These are phyloP conservation scores for Petrocephalus schoutedeni DNA, from an alignment of 2,797 vertebrate species.

Conservation along the genomic window DNA sequence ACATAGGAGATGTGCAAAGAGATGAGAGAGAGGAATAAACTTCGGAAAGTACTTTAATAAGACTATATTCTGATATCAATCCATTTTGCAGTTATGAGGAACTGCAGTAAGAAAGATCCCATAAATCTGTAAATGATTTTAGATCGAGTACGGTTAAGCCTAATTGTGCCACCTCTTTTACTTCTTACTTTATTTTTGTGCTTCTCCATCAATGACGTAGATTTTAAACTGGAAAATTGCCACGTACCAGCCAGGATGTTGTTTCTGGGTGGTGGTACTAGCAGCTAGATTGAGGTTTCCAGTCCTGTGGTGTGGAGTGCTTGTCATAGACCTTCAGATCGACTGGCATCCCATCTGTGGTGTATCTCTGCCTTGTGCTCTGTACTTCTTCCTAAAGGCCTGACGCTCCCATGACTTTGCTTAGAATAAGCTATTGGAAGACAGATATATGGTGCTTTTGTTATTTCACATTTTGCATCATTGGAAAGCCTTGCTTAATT, in stretches of 20 bases:
- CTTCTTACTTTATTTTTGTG: not conserved
- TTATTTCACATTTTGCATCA: not conserved
- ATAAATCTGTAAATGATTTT: not conserved
- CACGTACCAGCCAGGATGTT: not conserved
- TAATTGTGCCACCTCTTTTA: not conserved
- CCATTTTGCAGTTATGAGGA: not conserved
- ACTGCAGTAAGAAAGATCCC: not conserved
- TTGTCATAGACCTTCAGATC: not conserved
- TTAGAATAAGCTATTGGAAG: not conserved
- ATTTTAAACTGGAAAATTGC: not conserved
- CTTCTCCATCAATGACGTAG: not conserved
- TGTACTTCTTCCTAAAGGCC: not conserved
- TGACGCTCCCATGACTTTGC: not conserved
- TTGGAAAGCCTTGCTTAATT: not conserved
- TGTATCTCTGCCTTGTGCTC: not conserved
- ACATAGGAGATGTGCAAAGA: not conserved
- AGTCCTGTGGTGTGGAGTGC: not conserved
- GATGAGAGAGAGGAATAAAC: not conserved
- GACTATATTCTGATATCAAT: not conserved
- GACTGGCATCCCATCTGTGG: not conserved
- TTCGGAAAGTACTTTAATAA: not conserved
- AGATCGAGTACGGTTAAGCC: not conserved
- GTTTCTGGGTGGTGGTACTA: not conserved
- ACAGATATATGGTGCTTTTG: not conserved
- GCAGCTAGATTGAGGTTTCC: not conserved